Base-by-base conservation (phyloP, 2,888 invertebrate genomes). In the Epinotia brunnichana region DNA sequence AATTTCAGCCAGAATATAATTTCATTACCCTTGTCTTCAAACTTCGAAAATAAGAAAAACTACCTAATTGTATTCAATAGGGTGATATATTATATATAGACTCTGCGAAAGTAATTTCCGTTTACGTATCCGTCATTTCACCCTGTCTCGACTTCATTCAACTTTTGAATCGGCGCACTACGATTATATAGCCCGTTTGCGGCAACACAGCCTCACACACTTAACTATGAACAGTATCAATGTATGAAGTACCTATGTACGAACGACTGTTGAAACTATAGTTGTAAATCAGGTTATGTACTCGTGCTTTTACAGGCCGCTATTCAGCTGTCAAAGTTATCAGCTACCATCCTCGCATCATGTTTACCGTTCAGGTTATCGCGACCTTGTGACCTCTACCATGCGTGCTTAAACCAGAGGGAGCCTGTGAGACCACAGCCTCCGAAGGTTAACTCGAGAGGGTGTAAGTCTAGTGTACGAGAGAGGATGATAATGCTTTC, bases 321-420 rank as follows among this genome's bases (percentile, higher is more conserved):
- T 51, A 13, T 63, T 35, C 21, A 56, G 41, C 54, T 56, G 66
- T 66, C 66, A 56, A 56, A 66, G 41, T 66, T 56, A 66, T 41
- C 70, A 53, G 29, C 54, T 48, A 35, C 51, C 56, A 54, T 44
- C 59, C 68, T 21, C 29, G 17, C 48, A 53, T 64, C 69, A 60
- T 85, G 83, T 85, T 86, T 85, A 83, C 81, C 72, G 75, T 76
- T 59, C 62, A 56, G 24, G 41, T 68, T 73, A 68, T 69, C 76
- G 74, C 80, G 80, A 90, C 90, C 91, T 89, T 91, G 86, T 91
- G 92, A 92, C 91, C 92, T 92, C 92, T 90, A 88, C 82, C 82
- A 85, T 85, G 87, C 83, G 86, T 84, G 84, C 82, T 83, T 81
- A 81, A 83, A 80, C 84, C 83, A 87, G 88, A 87, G 86, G 88